Conservation (phyloP, 2,797 vertebrate genomes). For the Streptopelia turtur region DNA sequence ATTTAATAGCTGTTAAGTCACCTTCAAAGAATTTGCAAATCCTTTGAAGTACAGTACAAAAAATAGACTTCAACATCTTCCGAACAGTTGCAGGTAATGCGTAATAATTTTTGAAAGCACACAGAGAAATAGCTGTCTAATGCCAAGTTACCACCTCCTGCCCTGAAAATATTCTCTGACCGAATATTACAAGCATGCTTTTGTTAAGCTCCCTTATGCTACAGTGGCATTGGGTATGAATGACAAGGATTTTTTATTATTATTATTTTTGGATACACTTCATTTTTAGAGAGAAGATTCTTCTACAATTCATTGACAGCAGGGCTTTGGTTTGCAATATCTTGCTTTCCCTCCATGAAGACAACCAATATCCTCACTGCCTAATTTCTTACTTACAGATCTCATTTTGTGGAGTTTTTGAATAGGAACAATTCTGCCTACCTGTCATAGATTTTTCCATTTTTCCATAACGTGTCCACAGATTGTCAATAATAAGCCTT, state of each 20-base stretch:
- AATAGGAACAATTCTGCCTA: neutral
- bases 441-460: neutral
- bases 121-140: neutral
- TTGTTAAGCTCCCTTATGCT: neutral
- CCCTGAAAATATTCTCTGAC: neutral
- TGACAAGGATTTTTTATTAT: neutral
- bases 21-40: conserved; percentile 62
- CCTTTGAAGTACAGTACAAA: conserved; percentile 50
- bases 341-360: neutral
- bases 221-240: neutral
- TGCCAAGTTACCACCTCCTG: neutral
- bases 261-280: neutral
- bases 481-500: neutral
- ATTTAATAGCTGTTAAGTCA: conserved; percentile 55
- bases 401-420: neutral
- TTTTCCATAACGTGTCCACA: neutral
- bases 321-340: neutral
- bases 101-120: conserved; percentile 11
- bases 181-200: neutral
- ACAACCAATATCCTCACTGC: neutral
- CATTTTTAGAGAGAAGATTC: neutral
- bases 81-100: neutral
- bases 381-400: neutral
- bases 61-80: conserved; percentile 27
- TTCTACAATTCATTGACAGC: neutral